Evolutionary conservation across 2,113 vertebrate genomes (phyloP).

Genomic region (Lipotes vexillifer): DNA sequence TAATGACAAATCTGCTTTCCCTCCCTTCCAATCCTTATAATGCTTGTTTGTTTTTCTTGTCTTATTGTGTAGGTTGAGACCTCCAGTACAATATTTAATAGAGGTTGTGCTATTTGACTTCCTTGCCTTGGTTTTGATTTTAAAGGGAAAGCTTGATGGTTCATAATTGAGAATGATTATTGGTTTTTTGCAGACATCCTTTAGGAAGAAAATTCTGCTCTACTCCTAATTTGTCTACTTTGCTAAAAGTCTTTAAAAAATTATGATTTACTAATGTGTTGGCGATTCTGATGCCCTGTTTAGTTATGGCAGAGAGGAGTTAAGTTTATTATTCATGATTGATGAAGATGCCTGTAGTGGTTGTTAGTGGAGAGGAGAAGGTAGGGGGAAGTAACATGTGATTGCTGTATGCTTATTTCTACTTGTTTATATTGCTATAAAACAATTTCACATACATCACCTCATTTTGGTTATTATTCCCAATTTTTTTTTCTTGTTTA

Average conservation of each 20-base stretch:
- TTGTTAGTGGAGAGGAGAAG: neutral
- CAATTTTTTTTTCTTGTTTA: neutral
- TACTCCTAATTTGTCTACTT: neutral
- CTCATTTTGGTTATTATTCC: neutral
- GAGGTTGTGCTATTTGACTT: neutral
- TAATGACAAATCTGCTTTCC: neutral
- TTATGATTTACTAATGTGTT: neutral
- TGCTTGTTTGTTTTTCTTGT: neutral
- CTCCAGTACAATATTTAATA: neutral
- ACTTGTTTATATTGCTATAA: neutral
- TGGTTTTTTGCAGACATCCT: neutral
- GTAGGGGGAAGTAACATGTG: neutral
- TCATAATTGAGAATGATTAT: neutral
- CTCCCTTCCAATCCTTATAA: neutral
- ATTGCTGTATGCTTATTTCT: neutral
- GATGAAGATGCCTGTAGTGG: neutral
- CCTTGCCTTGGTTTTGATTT: neutral
- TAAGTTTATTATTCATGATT: neutral
- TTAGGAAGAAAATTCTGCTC: neutral
- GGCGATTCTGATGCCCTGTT: neutral
- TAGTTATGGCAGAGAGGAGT: neutral
- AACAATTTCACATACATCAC: neutral
- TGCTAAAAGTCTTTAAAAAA: neutral
- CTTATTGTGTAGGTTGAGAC: neutral
- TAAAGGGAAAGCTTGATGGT: neutral